Conservation (phyloP, 1,140 invertebrate genomes). For the Diabrotica undecimpunctata region DNA sequence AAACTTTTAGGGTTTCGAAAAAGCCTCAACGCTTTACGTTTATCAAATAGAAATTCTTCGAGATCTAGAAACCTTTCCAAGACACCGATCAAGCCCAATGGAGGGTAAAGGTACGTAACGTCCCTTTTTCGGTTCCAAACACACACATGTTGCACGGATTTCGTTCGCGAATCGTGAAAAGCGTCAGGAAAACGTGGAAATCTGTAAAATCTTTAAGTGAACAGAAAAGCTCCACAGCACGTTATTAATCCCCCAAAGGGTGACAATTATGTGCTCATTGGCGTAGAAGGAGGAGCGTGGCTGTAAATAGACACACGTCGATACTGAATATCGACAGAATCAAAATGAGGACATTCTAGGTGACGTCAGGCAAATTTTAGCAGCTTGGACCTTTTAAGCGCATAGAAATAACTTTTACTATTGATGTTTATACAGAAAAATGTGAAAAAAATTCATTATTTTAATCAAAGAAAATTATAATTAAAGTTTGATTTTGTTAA, state of each 20-base stretch:
- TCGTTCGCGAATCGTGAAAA: not conserved
- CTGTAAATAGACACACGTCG: not conserved
- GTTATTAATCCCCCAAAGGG: constrained; percentile 1
- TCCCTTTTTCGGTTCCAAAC: not conserved
- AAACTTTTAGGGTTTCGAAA: not conserved
- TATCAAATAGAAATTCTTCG: not conserved
- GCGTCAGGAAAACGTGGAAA: not conserved
- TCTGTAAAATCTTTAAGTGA: constrained; percentile 1
- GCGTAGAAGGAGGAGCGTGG: not conserved
- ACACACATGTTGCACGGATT: not conserved
- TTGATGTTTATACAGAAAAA: too few species aligned
- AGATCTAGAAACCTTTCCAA: not conserved
- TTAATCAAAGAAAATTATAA: too few species aligned
- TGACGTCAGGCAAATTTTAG: not conserved
- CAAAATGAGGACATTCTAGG: not conserved
- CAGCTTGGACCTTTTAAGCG: not conserved
- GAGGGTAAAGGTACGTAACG: not conserved
- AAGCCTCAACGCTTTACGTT: not conserved
- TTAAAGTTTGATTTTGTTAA: too few species aligned
- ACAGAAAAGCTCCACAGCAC: constrained; percentile 1
- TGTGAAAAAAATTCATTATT: too few species aligned
- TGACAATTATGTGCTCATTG: constrained; percentile 2
- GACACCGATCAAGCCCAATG: not conserved
- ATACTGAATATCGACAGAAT: constrained; percentile 3
- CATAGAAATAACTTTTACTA: too few species aligned